A percentile compares a stretch with the other conserved stretches of the same genome.
phyloP scores from a whole-genome alignment of 1,140 invertebrate genomes.

The Pogonus chalceus region DNA sequence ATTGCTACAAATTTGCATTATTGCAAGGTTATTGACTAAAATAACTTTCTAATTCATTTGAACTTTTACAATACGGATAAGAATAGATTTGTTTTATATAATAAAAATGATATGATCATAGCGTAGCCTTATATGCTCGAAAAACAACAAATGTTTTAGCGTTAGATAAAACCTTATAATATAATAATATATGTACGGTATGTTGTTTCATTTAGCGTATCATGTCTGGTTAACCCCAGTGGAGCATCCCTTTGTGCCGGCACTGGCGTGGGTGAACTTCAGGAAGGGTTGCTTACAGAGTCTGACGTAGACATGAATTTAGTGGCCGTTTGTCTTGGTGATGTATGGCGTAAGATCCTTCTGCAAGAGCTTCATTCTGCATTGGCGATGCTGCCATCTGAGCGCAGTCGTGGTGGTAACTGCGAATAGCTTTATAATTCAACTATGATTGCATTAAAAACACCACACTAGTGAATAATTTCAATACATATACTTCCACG shows the following conservation, averaged over 20 bases:
- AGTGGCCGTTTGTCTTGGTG: conserved; percentile 26
- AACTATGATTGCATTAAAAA: conserved; percentile 1
- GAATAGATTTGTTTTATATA: not conserved
- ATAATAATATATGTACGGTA: not conserved
- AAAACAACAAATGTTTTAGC: not conserved
- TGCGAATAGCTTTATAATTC: conserved; percentile 6
- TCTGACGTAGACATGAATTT: conserved; percentile 21
- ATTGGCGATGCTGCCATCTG: not conserved
- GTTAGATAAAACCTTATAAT: not conserved
- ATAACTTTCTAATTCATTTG: too few relatives aligned
- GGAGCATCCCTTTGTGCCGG: not conserved
- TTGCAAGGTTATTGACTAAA: too few relatives aligned
- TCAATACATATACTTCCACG: not conserved
- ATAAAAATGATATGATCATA: not conserved
- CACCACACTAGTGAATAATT: not conserved
- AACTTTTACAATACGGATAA: too few relatives aligned
- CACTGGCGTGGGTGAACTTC: too few relatives aligned
- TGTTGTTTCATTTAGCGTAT: too few relatives aligned
- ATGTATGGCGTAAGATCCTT: conserved; percentile 17
- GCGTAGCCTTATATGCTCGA: not conserved
- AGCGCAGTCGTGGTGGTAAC: not conserved
- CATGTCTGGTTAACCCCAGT: not conserved
- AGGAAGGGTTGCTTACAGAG: conserved; percentile 11
- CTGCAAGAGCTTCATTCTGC: not conserved
- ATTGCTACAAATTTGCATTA: too few relatives aligned